These are phyloP conservation scores for Phymorhynchus buccinoides DNA, from an alignment of 1,140 invertebrate species.

Conservation along the genomic window DNA sequence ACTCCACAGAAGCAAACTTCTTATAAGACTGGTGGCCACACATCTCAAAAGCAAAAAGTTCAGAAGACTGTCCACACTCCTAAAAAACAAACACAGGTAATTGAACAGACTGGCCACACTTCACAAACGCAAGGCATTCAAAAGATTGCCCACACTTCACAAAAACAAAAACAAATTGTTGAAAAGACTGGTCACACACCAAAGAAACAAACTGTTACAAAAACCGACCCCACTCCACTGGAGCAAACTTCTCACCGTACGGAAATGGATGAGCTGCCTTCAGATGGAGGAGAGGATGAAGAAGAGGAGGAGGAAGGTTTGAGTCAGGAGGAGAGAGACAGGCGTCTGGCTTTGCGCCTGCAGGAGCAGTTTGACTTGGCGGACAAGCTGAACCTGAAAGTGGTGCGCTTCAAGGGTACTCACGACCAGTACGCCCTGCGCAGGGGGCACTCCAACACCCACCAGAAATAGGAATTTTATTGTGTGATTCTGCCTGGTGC, in stretches of 20 bases:
- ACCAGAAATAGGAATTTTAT: neutral
- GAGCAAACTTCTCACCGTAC: neutral
- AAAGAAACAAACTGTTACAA: neutral
- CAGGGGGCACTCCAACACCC: neutral
- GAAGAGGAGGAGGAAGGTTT: conserved; percentile 27
- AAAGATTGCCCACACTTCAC: too few species aligned
- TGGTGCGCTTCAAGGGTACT: conserved; percentile 50
- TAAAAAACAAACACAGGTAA: too few species aligned
- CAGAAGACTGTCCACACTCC: too few species aligned
- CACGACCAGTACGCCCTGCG: conserved; percentile 53
- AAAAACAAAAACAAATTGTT: too few species aligned
- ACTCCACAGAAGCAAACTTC: too few species aligned
- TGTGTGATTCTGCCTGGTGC: too few species aligned
- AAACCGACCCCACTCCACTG: neutral
- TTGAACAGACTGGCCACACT: neutral
- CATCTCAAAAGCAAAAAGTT: neutral
- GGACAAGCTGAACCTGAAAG: conserved; percentile 38
- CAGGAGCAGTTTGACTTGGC: conserved; percentile 52
- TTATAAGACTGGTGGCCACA: neutral
- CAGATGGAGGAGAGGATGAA: conserved; percentile 14
- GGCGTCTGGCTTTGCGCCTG: conserved; percentile 46
- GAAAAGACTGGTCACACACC: neutral
- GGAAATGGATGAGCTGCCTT: neutral
- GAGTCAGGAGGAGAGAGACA: conserved; percentile 50
- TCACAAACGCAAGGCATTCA: too few species aligned